A percentile compares a stretch with the other conserved stretches of the same genome.
phyloP scores from a whole-genome alignment of 2,113 vertebrate genomes.

The Butorides virescens region DNA sequence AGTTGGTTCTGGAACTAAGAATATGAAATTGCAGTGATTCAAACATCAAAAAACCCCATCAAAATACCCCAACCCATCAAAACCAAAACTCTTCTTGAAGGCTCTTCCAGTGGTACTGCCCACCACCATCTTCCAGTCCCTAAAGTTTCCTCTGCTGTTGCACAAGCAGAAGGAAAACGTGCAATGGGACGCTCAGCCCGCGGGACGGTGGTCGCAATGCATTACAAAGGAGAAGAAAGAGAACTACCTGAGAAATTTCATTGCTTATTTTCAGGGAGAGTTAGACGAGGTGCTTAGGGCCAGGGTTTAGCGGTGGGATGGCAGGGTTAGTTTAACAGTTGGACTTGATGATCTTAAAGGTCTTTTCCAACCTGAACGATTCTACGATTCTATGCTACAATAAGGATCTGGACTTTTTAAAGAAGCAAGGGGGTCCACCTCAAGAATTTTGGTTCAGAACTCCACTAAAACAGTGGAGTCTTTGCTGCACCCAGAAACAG shows the following conservation, averaged over 20 bases:
- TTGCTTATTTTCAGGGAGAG: neutral
- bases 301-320: no score
- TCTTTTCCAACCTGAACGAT: no score
- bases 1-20: neutral
- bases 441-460: neutral
- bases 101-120: no score
- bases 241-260: neutral
- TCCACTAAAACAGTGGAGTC: neutral
- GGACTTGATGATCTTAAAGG: no score
- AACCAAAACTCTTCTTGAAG: neutral
- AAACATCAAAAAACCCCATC: neutral
- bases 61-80: accelerated
- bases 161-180: neutral
- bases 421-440: neutral
- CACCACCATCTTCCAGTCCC: neutral
- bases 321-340: no score
- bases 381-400: no score
- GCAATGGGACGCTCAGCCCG: neutral
- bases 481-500: neutral
- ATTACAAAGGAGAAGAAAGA: neutral
- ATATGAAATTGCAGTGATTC: accelerated
- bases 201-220: neutral
- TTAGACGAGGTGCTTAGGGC: no score
- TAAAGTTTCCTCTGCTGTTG: no score
- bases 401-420: neutral